Conservation (phyloP, 2,797 vertebrate species). For the Enteromius anoplus region DNA sequence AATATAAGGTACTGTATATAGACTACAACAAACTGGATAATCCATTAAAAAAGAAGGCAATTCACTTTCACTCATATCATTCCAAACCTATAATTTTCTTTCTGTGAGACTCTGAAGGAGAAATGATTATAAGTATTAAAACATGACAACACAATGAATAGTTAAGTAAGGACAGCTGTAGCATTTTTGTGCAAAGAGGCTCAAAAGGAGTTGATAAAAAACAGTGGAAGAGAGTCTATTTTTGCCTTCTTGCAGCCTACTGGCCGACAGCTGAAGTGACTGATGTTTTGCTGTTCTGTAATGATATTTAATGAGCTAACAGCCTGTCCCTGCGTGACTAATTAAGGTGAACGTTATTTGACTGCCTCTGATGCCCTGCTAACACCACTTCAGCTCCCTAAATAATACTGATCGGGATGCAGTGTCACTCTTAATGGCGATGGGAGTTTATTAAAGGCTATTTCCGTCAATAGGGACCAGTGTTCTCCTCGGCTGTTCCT, state of each 20-base stretch:
- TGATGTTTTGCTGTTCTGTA: constrained; percentile 39
- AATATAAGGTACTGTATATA: neutral
- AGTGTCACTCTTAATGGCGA: constrained; percentile 79
- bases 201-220: neutral
- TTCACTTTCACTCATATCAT: neutral
- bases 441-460: constrained; percentile 78
- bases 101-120: neutral
- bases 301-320: constrained; percentile 54
- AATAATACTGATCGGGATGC: constrained; percentile 78
- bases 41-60: neutral
- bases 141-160: neutral
- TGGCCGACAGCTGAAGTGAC: constrained; percentile 12
- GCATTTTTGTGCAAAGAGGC: neutral
- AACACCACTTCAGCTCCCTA: constrained; percentile 79
- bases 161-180: neutral
- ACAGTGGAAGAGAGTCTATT: neutral
- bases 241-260: neutral
- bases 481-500: constrained; percentile 86
- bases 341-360: constrained; percentile 48
- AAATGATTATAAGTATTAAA: neutral
- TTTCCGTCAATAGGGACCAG: constrained; percentile 86
- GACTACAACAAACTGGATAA: too few relatives aligned
- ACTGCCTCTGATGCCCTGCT: constrained; percentile 57
- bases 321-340: constrained; percentile 51
- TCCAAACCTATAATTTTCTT: neutral